A percentile compares a stretch with the other conserved stretches of the same genome.
These are phyloP conservation scores for Leptinotarsa juncta DNA, from an alignment of 2,888 invertebrate species.

Conservation along the genomic window DNA sequence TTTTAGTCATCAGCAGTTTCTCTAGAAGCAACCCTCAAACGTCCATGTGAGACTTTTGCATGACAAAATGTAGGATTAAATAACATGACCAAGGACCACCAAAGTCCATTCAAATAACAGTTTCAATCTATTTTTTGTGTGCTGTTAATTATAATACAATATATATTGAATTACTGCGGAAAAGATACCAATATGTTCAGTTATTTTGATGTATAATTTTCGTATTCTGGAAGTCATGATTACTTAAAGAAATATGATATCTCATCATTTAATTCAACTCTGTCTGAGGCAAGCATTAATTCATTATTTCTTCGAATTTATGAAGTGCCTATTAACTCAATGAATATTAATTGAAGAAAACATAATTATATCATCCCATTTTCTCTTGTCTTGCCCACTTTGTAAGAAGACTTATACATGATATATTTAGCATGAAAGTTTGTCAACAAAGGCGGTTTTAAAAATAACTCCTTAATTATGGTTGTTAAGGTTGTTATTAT, in stretches of 20 bases:
- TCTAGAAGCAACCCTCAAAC: too few relatives aligned
- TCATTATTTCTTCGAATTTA: background rate
- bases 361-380: conserved; percentile 11
- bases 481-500: conserved; percentile 54
- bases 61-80: too few relatives aligned
- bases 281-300: background rate
- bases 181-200: too few relatives aligned
- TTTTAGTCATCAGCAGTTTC: too few relatives aligned
- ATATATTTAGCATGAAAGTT: conserved; percentile 22
- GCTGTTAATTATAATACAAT: too few relatives aligned
- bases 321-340: conserved; percentile 15
- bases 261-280: background rate
- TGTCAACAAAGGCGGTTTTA: conserved; percentile 40
- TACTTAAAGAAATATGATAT: background rate
- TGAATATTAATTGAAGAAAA: conserved; percentile 22
- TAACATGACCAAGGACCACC: too few relatives aligned
- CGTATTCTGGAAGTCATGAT: too few relatives aligned
- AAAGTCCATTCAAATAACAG: too few relatives aligned
- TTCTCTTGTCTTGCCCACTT: background rate
- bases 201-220: too few relatives aligned
- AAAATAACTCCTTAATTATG: conserved; percentile 51
- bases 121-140: too few relatives aligned
- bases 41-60: too few relatives aligned
- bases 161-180: too few relatives aligned
- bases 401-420: background rate